phyloP scores from a whole-genome alignment of 2,888 invertebrate species.

The Copidosoma aretas region DNA sequence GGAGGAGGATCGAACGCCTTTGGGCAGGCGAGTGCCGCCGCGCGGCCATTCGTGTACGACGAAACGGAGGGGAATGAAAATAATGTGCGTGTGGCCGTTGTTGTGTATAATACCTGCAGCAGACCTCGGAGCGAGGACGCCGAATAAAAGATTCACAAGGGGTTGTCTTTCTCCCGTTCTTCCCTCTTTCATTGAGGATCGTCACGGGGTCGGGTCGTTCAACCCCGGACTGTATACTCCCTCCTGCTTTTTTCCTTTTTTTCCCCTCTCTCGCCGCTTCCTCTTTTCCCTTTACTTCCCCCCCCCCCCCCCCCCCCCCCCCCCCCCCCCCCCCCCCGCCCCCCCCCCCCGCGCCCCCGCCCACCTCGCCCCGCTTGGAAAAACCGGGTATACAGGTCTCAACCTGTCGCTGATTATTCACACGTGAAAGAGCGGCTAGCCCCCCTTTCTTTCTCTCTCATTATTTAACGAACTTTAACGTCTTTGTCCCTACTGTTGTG shows the following conservation, averaged over 20 bases:
- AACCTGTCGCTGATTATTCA: slow-evolving; percentile 15
- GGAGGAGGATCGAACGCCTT: too few relatives aligned
- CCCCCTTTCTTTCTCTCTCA: too few relatives aligned
- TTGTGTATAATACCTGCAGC: slow-evolving; percentile 26
- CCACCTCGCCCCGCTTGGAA: too few relatives aligned
- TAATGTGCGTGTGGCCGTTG: neutral
- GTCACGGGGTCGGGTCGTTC: slow-evolving; percentile 45
- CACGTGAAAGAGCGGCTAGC: slow-evolving; percentile 5
- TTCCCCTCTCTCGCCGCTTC: slow-evolving; percentile 21
- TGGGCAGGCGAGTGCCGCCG: too few relatives aligned
- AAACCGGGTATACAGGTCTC: slow-evolving; percentile 7
- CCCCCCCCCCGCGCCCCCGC: too few relatives aligned
- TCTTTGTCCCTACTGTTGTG: neutral
- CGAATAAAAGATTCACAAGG: slow-evolving; percentile 32
- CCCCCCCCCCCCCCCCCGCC: too few relatives aligned
- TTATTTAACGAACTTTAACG: slow-evolving; percentile 6
- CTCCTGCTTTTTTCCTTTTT: slow-evolving; percentile 29
- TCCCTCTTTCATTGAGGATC: slow-evolving; percentile 6
- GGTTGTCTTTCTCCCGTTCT: slow-evolving; percentile 25
- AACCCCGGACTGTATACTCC: slow-evolving; percentile 44
- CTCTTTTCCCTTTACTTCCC: too few relatives aligned
- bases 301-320: too few relatives aligned
- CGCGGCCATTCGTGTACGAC: too few relatives aligned
- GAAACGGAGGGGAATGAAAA: slow-evolving; percentile 1
- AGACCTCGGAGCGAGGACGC: slow-evolving; percentile 39